A percentile compares a stretch with the other conserved stretches of the same genome.
phyloP scores from a whole-genome alignment of 2,888 invertebrate genomes.

The Xestobium rufovillosum region DNA sequence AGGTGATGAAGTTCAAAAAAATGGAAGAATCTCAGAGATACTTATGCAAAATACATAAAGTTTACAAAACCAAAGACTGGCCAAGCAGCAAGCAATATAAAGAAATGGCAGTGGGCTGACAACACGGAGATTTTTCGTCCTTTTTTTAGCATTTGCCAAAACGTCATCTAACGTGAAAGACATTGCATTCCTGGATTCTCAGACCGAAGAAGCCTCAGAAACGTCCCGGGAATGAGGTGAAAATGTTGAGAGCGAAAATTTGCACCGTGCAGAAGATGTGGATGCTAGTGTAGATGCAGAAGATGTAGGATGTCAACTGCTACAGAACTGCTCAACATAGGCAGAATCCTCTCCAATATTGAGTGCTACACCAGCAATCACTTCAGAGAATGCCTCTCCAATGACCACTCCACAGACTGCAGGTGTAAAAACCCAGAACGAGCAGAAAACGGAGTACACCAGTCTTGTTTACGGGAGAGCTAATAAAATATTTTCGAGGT shows the following conservation, averaged over 20 bases:
- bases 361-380: too few relatives aligned
- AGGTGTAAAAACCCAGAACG: not conserved
- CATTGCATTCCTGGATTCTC: not conserved
- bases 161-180: slow-evolving; percentile 14
- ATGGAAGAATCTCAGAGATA: slow-evolving; percentile 23
- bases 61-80: slow-evolving; percentile 18
- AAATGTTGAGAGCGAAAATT: too few relatives aligned
- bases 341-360: too few relatives aligned
- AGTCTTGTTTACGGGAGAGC: not conserved
- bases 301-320: not conserved
- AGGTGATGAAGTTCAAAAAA: slow-evolving; percentile 20
- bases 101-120: slow-evolving; percentile 17
- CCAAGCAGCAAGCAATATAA: slow-evolving; percentile 14
- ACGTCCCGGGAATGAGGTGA: too few relatives aligned
- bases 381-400: too few relatives aligned
- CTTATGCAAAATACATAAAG: slow-evolving; percentile 17
- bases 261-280: not conserved
- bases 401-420: too few relatives aligned
- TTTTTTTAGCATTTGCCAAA: slow-evolving; percentile 14
- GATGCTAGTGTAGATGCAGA: not conserved
- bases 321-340: too few relatives aligned
- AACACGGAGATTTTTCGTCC: slow-evolving; percentile 14
- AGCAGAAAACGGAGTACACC: slow-evolving; percentile 3
- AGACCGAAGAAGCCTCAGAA: not conserved
- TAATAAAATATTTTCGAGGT: slow-evolving; percentile 13